Percentiles rank a stretch among this genome's conserved stretches.
Conservation (phyloP, 2,113 vertebrate genomes). For the Oceanites oceanicus region DNA sequence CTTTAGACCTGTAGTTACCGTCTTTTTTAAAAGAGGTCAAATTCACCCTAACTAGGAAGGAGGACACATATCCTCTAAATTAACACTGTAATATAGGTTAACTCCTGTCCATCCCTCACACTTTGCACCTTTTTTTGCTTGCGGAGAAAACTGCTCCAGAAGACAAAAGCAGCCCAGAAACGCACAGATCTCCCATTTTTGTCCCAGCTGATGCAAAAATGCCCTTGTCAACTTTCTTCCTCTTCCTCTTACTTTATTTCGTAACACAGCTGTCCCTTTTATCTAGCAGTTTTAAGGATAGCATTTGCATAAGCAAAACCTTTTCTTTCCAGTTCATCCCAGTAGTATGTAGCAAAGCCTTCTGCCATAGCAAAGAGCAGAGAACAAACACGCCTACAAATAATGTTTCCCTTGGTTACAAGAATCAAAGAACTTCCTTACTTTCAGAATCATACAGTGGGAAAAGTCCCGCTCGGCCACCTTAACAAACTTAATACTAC, state of each 20-base stretch:
- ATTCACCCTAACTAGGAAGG: neutral
- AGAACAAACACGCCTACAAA: neutral
- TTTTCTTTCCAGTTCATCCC: neutral
- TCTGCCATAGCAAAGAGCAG: neutral
- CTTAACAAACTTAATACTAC: too few species aligned
- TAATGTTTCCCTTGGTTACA: neutral
- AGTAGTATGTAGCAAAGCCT: neutral
- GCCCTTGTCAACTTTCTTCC: neutral
- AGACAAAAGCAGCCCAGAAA: neutral
- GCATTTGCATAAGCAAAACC: neutral
- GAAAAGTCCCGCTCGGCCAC: neutral
- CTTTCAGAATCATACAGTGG: neutral
- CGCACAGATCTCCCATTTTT: neutral
- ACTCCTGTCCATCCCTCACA: too few species aligned
- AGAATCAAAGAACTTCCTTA: neutral
- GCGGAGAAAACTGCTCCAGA: neutral
- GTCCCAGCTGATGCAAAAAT: neutral
- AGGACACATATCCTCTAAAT: neutral
- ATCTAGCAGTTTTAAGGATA: neutral
- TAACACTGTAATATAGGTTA: accelerated
- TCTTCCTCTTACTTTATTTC: neutral
- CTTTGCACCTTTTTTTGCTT: too few species aligned
- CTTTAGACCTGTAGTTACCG: neutral
- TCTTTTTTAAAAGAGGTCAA: neutral
- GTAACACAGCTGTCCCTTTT: neutral